These are phyloP conservation scores for Agapornis canus DNA, from an alignment of 2,797 vertebrate species.

Conservation along the genomic window DNA sequence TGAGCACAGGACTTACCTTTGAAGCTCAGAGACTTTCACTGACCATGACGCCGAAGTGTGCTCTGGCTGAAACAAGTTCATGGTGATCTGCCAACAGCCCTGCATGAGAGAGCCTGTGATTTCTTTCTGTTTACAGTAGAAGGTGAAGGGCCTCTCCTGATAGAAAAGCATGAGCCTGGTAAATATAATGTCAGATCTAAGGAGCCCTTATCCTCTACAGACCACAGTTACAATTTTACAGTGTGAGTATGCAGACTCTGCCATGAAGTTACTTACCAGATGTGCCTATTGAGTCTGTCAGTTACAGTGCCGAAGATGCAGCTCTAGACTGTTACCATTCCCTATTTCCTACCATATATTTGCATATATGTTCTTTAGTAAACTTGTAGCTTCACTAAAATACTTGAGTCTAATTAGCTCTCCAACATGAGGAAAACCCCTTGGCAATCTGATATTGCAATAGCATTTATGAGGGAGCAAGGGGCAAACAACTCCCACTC, in stretches of 20 bases:
- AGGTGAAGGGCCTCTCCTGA: slow-evolving; percentile 67
- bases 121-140: slow-evolving; percentile 79
- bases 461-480: neutral
- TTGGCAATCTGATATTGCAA: neutral
- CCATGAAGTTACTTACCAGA: slow-evolving; percentile 65
- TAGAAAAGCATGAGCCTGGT: slow-evolving; percentile 61
- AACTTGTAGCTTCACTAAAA: neutral
- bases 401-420: neutral
- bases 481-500: neutral
- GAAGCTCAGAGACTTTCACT: slow-evolving; percentile 83
- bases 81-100: slow-evolving; percentile 77
- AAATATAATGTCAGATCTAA: slow-evolving; percentile 75
- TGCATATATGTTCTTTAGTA: neutral
- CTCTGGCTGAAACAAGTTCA: slow-evolving; percentile 80
- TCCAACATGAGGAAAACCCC: neutral
- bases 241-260: neutral
- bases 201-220: slow-evolving; percentile 69
- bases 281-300: slow-evolving; percentile 51
- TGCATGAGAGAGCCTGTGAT: slow-evolving; percentile 70
- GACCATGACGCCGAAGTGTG: slow-evolving; percentile 86
- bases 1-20: slow-evolving; percentile 86
- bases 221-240: slow-evolving; percentile 63
- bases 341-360: neutral
- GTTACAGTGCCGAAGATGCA: neutral
- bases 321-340: neutral